A percentile compares a stretch with the other conserved stretches of the same genome.
These are phyloP conservation scores for Scrobipalpa atriplicella DNA, from an alignment of 2,888 invertebrate species.

Conservation along the genomic window DNA sequence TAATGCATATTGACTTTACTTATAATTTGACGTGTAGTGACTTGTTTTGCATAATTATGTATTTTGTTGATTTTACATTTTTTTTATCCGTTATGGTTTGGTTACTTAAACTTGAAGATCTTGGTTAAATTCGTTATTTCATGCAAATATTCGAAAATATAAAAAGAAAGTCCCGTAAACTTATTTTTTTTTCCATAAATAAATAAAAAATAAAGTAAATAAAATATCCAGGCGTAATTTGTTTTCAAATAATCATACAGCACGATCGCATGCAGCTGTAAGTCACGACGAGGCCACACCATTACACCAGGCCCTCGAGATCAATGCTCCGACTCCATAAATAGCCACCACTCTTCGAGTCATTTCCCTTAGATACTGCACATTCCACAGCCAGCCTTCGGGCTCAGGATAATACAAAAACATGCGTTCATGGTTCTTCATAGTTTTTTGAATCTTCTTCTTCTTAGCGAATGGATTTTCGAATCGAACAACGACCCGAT, in stretches of 20 bases:
- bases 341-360: conserved; percentile 10
- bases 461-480: no score
- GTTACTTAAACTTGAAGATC: no score
- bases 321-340: conserved; percentile 26
- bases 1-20: no score
- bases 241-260: neutral
- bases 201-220: neutral
- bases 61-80: no score
- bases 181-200: neutral
- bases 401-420: neutral
- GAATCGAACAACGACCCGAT: no score
- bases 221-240: neutral
- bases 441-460: no score
- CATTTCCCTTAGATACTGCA: conserved; percentile 12
- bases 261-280: conserved; percentile 2
- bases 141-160: no score
- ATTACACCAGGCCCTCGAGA: neutral
- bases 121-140: no score
- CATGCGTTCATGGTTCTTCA: no score
- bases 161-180: neutral
- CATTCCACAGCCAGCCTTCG: neutral
- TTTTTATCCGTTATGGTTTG: no score
- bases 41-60: no score
- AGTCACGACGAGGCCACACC: neutral
- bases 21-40: no score